These are phyloP conservation scores for Cheilosia variabilis DNA, from an alignment of 2,888 invertebrate genomes.

Conservation along the genomic window DNA sequence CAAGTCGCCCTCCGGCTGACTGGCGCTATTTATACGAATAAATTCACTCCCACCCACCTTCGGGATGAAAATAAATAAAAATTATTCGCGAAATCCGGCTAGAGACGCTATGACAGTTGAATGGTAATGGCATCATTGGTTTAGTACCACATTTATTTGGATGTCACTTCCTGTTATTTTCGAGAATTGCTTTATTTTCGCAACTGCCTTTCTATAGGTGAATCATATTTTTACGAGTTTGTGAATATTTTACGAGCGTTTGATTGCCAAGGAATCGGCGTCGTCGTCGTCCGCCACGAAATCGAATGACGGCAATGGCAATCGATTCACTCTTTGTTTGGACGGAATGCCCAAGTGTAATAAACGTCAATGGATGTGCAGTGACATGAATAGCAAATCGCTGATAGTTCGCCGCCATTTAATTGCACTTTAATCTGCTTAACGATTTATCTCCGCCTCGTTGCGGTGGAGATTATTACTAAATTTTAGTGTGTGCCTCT, in stretches of 20 bases:
- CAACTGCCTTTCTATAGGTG: no score
- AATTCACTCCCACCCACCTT: not conserved
- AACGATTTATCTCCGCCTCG: not conserved
- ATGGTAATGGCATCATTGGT: conserved; percentile 6
- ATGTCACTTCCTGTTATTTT: conserved; percentile 60
- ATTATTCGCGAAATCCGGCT: not conserved
- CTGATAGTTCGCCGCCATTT: conserved; percentile 30
- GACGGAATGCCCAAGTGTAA: conserved; percentile 34
- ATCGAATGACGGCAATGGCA: not conserved
- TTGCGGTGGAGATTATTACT: conserved; percentile 13
- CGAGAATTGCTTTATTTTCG: not conserved
- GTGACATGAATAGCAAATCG: conserved; percentile 52
- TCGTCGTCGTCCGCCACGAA: not conserved
- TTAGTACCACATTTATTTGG: conserved; percentile 47
- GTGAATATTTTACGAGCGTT: conserved; percentile 56
- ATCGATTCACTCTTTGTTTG: conserved; percentile 18
- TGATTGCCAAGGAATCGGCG: conserved; percentile 56
- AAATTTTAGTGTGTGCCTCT: conserved; percentile 11
- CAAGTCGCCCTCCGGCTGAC: not conserved
- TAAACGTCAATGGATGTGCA: conserved; percentile 56
- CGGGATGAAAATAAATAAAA: conserved; percentile 3
- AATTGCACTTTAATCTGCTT: conserved; percentile 5
- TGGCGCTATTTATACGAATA: conserved; percentile 14
- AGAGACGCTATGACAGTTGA: not conserved
- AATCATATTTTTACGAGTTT: conserved; percentile 21